Percentiles rank a stretch among this genome's conserved stretches.
Conservation (phyloP, 2,797 vertebrate genomes). For the Delichon dasypus region DNA sequence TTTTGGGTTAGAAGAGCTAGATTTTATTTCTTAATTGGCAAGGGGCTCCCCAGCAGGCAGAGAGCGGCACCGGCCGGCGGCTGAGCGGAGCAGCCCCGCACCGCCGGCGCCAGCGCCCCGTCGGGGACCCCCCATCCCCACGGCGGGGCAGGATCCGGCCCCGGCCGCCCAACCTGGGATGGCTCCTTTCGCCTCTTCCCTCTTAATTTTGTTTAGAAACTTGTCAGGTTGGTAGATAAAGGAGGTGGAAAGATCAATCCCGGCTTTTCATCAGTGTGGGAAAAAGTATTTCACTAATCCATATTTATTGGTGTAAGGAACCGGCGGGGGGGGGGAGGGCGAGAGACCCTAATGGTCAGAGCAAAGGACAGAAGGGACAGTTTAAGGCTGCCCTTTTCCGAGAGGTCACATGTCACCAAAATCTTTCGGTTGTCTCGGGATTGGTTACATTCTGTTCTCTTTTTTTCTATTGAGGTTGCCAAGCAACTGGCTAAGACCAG, state of each 20-base stretch:
- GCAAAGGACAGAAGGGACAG: conserved; percentile 69
- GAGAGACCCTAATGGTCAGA: conserved; percentile 54
- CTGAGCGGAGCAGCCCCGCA: background rate
- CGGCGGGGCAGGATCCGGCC: background rate
- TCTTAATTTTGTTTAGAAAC: conserved; percentile 69
- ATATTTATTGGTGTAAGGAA: conserved; percentile 82
- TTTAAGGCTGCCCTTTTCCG: conserved; percentile 72
- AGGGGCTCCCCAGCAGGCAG: background rate
- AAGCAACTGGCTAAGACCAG: conserved; percentile 79
- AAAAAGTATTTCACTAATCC: conserved; percentile 82
- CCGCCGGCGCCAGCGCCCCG: conserved; percentile 23
- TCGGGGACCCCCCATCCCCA: conserved; percentile 2
- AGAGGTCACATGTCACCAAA: conserved; percentile 80
- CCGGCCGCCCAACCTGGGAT: background rate
- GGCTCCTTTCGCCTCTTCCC: conserved; percentile 48
- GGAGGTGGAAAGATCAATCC: conserved; percentile 79
- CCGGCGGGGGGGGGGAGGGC: background rate
- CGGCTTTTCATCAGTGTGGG: conserved; percentile 79
- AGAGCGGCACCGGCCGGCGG: background rate
- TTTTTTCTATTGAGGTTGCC: conserved; percentile 79
- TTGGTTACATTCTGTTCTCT: conserved; percentile 80
- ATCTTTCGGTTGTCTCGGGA: conserved; percentile 81
- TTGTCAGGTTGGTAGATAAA: conserved; percentile 80
- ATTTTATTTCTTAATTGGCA: background rate
- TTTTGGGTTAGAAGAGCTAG: background rate